Percentiles rank a stretch among this genome's conserved stretches.
These are phyloP conservation scores for Drosophila barbarae DNA, from an alignment of 2,888 invertebrate genomes.

Conservation along the genomic window DNA sequence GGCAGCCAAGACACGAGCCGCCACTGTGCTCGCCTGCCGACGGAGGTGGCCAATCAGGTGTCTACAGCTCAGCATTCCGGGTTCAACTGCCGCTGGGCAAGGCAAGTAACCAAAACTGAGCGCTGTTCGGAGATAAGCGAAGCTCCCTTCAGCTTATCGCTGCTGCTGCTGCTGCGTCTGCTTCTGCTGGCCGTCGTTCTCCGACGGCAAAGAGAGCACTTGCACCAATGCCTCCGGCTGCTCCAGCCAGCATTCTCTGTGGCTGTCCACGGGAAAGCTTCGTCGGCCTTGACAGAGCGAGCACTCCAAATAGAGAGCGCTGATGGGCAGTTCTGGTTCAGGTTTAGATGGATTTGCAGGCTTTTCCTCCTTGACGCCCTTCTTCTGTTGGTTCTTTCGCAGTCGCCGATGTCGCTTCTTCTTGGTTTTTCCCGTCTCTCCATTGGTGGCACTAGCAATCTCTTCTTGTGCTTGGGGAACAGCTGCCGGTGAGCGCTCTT, in stretches of 20 bases:
- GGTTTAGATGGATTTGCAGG: background rate
- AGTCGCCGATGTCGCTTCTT: conserved; percentile 29
- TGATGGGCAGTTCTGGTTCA: conserved; percentile 14
- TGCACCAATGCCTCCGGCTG: conserved; percentile 70
- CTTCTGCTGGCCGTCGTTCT: conserved; percentile 17
- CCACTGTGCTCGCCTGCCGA: conserved; percentile 35
- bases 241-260: conserved; percentile 77
- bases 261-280: conserved; percentile 65
- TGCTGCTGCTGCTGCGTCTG: background rate
- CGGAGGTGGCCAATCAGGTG: conserved; percentile 49
- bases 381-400: conserved; percentile 10
- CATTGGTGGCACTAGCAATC: background rate
- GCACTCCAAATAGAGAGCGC: conserved; percentile 66
- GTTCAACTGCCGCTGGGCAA: conserved; percentile 36
- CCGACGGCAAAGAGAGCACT: conserved; percentile 32
- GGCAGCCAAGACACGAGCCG: conserved; percentile 41
- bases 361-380: too few species aligned
- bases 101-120: background rate
- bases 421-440: background rate
- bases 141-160: conserved; percentile 13
- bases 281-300: conserved; percentile 66
- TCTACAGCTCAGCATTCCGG: conserved; percentile 61
- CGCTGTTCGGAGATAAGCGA: conserved; percentile 15
- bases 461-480: background rate
- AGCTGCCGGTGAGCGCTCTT: background rate